Evolutionary conservation across 2,113 vertebrate species (phyloP).

Genomic region (Istiophorus platypterus): DNA sequence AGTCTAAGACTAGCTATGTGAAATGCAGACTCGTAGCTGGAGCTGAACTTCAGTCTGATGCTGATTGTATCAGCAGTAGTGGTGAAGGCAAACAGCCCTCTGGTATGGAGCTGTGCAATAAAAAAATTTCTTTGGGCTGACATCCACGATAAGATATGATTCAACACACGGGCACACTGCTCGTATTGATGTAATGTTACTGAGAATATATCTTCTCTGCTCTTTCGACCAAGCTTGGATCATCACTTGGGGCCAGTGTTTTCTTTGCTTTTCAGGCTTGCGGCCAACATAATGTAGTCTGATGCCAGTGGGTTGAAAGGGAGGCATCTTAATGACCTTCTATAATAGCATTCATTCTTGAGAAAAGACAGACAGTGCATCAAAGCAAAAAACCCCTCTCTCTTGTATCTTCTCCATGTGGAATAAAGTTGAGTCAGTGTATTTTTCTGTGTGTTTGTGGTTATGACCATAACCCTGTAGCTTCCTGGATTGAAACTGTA

Average conservation of each 20-base stretch:
- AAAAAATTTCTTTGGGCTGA: slow-evolving; percentile 45
- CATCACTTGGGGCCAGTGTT: slow-evolving; percentile 62
- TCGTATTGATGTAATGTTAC: slow-evolving; percentile 70
- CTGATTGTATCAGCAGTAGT: slow-evolving; percentile 30
- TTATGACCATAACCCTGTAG: slow-evolving; percentile 34
- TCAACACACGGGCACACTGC: slow-evolving; percentile 48
- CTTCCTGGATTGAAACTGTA: slow-evolving; percentile 60
- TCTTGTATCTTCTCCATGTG: slow-evolving; percentile 38
- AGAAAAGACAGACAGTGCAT: slow-evolving; percentile 59
- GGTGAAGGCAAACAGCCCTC: slow-evolving; percentile 28
- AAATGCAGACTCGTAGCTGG: slow-evolving; percentile 28
- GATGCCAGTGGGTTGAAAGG: slow-evolving; percentile 62
- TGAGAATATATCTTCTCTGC: slow-evolving; percentile 68
- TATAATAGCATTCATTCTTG: slow-evolving; percentile 56
- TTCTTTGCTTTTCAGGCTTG: slow-evolving; percentile 55
- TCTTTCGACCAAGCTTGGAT: slow-evolving; percentile 46
- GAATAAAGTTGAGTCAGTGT: slow-evolving; percentile 45
- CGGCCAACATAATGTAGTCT: slow-evolving; percentile 60
- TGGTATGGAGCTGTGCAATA: slow-evolving; percentile 35
- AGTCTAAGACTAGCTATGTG: slow-evolving; percentile 14
- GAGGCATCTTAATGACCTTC: slow-evolving; percentile 53
- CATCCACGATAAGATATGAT: slow-evolving; percentile 58
- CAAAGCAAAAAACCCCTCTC: slow-evolving; percentile 39
- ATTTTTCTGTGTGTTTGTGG: slow-evolving; percentile 49
- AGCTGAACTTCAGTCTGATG: slow-evolving; percentile 4